Percentiles rank a stretch among this genome's conserved stretches.
Evolutionary conservation across 2,113 vertebrate genomes (phyloP).

Genomic region (Gasterosteus aculeatus): DNA sequence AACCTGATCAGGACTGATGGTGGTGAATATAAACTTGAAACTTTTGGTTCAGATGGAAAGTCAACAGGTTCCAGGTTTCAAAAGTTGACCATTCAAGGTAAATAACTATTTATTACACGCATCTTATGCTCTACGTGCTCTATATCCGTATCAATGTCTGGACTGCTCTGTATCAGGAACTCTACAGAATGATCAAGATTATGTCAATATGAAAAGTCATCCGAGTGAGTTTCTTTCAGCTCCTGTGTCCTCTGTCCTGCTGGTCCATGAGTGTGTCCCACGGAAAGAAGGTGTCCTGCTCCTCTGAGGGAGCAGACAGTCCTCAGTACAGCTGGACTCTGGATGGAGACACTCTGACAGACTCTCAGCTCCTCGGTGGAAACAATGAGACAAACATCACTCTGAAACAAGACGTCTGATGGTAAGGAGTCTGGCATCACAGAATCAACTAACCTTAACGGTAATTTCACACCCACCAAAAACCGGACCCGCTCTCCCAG

Average conservation of each 20-base stretch:
- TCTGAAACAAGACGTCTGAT: conserved; percentile 45
- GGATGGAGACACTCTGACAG: conserved; percentile 11
- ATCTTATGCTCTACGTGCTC: too few species aligned
- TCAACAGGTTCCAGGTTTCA: not conserved
- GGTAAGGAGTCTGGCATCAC: conserved; percentile 46
- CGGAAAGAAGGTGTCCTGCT: too few species aligned
- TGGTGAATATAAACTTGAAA: conserved; percentile 3
- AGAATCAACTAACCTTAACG: conserved; percentile 14
- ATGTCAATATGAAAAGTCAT: too few species aligned
- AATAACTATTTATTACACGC: not conserved
- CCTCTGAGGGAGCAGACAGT: too few species aligned
- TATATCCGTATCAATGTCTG: too few species aligned
- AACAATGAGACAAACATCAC: conserved; percentile 11
- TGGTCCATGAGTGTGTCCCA: too few species aligned
- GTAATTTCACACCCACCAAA: conserved; percentile 29
- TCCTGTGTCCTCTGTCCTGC: too few species aligned
- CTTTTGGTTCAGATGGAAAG: fast-evolving
- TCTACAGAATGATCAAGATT: too few species aligned
- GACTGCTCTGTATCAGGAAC: too few species aligned
- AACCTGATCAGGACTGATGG: conserved; percentile 31
- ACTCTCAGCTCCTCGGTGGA: conserved; percentile 30
- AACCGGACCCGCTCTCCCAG: not conserved
- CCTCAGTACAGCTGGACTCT: too few species aligned
- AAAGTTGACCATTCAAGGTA: conserved; percentile 18
- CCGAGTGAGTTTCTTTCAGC: too few species aligned